Percentiles rank a stretch among this genome's conserved stretches.
phyloP scores from a whole-genome alignment of 1,140 invertebrate genomes.

The Sarcophaga peregrina region DNA sequence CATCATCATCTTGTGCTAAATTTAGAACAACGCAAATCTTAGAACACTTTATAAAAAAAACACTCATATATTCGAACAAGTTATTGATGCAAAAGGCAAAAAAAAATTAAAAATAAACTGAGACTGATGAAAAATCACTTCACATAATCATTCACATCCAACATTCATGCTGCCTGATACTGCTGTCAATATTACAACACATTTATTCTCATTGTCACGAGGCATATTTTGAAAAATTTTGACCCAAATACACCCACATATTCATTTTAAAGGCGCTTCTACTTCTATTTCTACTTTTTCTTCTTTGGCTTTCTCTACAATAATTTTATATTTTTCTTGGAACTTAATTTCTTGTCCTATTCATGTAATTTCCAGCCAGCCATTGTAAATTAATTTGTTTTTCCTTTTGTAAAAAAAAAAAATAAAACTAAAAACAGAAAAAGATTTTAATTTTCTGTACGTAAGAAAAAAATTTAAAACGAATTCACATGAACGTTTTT shows the following conservation, averaged over 20 bases:
- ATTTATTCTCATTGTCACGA: not conserved
- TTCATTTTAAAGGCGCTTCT: too few relatives aligned
- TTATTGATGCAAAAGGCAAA: too few relatives aligned
- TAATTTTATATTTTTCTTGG: not conserved
- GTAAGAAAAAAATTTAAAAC: not conserved
- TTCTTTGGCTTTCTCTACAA: not conserved
- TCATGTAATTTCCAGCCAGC: not conserved
- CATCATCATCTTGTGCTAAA: too few relatives aligned
- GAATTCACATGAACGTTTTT: not conserved
- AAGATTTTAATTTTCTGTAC: not conserved
- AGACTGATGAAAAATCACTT: too few relatives aligned
- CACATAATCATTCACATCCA: too few relatives aligned
- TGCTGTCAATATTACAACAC: too few relatives aligned
- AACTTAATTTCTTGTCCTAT: not conserved
- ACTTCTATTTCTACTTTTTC: too few relatives aligned
- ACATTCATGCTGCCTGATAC: too few relatives aligned
- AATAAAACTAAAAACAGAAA: not conserved
- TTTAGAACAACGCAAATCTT: too few relatives aligned
- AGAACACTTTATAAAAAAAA: too few relatives aligned
- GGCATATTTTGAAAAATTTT: not conserved
- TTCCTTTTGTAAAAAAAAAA: not conserved
- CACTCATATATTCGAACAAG: too few relatives aligned
- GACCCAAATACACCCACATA: constrained; percentile 15
- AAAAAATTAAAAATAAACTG: too few relatives aligned
- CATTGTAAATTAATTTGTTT: not conserved